These are phyloP conservation scores for Fistularia commersonii DNA, from an alignment of 2,797 vertebrate genomes.

Conservation along the genomic window DNA sequence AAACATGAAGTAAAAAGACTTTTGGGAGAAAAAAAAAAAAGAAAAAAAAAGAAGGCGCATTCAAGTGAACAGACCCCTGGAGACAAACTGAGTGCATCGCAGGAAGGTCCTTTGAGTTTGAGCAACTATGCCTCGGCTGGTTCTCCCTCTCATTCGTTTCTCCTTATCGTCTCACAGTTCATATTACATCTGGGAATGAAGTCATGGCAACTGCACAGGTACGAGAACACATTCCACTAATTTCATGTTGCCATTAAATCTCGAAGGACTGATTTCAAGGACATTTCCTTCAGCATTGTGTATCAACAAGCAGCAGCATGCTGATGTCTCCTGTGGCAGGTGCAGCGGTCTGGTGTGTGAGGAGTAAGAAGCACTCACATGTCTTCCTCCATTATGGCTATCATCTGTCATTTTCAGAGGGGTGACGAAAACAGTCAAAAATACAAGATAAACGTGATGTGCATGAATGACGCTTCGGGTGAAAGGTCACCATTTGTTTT, in stretches of 20 bases:
- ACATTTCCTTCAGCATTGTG: conserved; percentile 50
- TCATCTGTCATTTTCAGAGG: conserved; percentile 41
- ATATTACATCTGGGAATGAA: conserved; percentile 17
- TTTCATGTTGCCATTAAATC: conserved; percentile 9
- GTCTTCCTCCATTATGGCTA: conserved; percentile 50
- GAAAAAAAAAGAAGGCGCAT: conserved; percentile 15
- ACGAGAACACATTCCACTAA: conserved; percentile 49
- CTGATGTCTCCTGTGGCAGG: conserved; percentile 25
- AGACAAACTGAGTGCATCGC: conserved; percentile 37
- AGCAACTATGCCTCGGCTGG: conserved; percentile 22
- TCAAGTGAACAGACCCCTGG: conserved; percentile 46
- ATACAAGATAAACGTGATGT: conserved; percentile 17
- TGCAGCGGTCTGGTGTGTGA: conserved; percentile 16
- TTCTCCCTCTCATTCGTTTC: conserved; percentile 7
- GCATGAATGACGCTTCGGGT: conserved; percentile 47
- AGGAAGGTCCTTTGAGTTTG: conserved; percentile 27
- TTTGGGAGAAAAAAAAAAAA: conserved; percentile 1
- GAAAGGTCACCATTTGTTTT: conserved; percentile 61
- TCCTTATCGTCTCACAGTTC: conserved; percentile 13
- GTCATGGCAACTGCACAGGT: conserved; percentile 15
- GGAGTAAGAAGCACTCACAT: conserved; percentile 3
- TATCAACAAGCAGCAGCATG: conserved; percentile 42
- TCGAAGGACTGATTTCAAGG: conserved; percentile 22
- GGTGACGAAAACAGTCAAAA: conserved; percentile 21
- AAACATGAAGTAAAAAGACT: conserved; percentile 3